A percentile compares a stretch with the other conserved stretches of the same genome.
These are phyloP conservation scores for Harpalus rubripes DNA, from an alignment of 2,888 invertebrate genomes.

Conservation along the genomic window DNA sequence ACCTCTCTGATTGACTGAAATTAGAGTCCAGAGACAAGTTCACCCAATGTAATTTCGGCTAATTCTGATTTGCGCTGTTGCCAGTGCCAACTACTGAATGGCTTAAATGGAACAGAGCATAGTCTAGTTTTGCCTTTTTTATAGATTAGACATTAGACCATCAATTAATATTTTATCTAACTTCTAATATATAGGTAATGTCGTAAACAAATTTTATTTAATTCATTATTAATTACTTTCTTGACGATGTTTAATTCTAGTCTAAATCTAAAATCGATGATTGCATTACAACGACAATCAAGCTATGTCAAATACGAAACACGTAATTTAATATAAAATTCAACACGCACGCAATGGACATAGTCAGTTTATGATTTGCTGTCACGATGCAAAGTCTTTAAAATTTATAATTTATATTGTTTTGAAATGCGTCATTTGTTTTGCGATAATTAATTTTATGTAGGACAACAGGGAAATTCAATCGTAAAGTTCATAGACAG, in stretches of 20 bases:
- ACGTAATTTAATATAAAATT: slow-evolving; percentile 64
- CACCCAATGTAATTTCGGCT: too few relatives aligned
- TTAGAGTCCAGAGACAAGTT: too few relatives aligned
- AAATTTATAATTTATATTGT: not conserved
- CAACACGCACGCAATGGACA: slow-evolving; percentile 60
- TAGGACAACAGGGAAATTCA: not conserved
- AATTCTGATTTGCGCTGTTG: too few relatives aligned
- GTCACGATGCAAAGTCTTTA: not conserved
- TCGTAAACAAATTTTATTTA: not conserved
- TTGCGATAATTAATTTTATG: not conserved
- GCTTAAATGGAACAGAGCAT: too few relatives aligned
- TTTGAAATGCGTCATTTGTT: not conserved
- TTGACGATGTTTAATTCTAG: not conserved
- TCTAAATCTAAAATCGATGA: slow-evolving; percentile 12
- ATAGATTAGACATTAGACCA: too few relatives aligned
- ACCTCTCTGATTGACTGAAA: too few relatives aligned
- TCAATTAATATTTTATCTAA: too few relatives aligned
- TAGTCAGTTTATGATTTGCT: not conserved
- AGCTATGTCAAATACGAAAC: slow-evolving; percentile 50
- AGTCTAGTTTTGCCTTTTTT: too few relatives aligned
- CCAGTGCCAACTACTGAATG: too few relatives aligned
- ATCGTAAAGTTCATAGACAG: too few relatives aligned
- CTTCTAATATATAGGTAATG: too few relatives aligned
- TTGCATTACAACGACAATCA: slow-evolving; percentile 17
- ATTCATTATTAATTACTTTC: not conserved